phyloP scores from a whole-genome alignment of 2,113 vertebrate species.

The Vidua macroura region DNA sequence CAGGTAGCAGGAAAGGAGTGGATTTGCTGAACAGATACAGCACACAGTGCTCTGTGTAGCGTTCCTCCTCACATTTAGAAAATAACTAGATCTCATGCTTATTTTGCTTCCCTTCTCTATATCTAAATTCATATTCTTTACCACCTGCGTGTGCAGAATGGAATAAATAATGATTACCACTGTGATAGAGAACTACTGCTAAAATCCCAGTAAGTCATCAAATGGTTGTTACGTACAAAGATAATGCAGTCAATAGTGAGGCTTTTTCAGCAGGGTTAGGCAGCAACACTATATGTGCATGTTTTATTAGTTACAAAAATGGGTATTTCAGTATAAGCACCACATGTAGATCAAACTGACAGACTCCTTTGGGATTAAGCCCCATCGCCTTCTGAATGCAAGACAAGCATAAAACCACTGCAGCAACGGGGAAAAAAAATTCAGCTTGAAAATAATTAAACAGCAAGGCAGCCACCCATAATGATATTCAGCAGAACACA shows the following conservation, averaged over 20 bases:
- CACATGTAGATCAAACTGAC: conserved; percentile 71
- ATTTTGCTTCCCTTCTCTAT: conserved; percentile 24
- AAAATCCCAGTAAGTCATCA: conserved; percentile 71
- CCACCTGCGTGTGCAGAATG: conserved; percentile 61
- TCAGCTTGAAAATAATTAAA: conserved; percentile 85
- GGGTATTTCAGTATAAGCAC: conserved; percentile 69
- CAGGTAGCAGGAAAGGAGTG: not conserved
- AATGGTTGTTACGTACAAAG: conserved; percentile 63
- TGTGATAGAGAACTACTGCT: conserved; percentile 60
- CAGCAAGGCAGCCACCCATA: conserved; percentile 85
- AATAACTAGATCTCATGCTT: conserved; percentile 55
- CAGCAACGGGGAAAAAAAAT: conserved; percentile 73
- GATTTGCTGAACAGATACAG: not conserved
- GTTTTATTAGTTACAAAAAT: conserved; percentile 71
- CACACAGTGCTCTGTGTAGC: not conserved
- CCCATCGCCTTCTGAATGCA: conserved; percentile 79
- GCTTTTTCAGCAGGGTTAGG: conserved; percentile 66
- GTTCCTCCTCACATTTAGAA: conserved; percentile 35
- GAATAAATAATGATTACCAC: conserved; percentile 70
- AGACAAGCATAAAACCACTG: conserved; percentile 81
- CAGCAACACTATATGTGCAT: conserved; percentile 68
- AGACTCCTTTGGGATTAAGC: conserved; percentile 70
- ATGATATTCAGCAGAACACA: conserved; percentile 84
- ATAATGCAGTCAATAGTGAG: conserved; percentile 66
- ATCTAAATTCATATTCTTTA: conserved; percentile 70